Evolutionary conservation across 2,113 vertebrate genomes (phyloP), one percentile per base, ranked within the genome.

Genomic region (Cathartes aura): DNA sequence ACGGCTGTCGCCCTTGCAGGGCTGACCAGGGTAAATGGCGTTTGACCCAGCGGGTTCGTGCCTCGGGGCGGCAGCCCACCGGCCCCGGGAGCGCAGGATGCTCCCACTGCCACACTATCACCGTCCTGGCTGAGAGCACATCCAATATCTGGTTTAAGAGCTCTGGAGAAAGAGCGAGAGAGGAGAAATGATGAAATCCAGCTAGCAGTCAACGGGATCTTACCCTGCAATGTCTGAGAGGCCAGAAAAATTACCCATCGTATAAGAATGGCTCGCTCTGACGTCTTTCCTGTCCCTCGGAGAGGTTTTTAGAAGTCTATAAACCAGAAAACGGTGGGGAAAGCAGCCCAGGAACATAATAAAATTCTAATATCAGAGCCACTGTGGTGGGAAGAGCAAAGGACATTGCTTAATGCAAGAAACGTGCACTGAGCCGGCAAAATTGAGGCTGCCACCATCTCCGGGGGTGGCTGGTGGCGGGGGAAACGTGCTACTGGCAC

Each of bases 281-380:
- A 43, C 5, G 32, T 42, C 63, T 43, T 10, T 13, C 67, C 58
- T n/a, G 38, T 45, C 90, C 72, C 63, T 95, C 18, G 0, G 63
- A 79, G 71, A 71, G 70, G 56, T 38, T 47, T 90, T 59, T 14
- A 9, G 81, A 56, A 67, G 83, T 86, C 71, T 90, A 38, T 36
- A 89, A 93, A 76, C 47, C 90, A 86, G 81, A 52, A 75, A 36
- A 60, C 3, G 12, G 58, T 23, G 63, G 67, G 81, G 74, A 79
- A 93, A 93, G 59, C 93, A 92, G 62, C 74, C 56, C 70, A 52
- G 63, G 83, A 95, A 92, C 50, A 34, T 66, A 81, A 97, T 70
- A 74, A 88, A 89, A 91, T 89, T 90, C 87, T 80, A 79, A 38
- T 72, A 91, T 58, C 21, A 15, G 91, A 94, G 59, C 52, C 67